Evolutionary conservation across 2,888 invertebrate species (phyloP).

Genomic region (Allygus modestus): DNA sequence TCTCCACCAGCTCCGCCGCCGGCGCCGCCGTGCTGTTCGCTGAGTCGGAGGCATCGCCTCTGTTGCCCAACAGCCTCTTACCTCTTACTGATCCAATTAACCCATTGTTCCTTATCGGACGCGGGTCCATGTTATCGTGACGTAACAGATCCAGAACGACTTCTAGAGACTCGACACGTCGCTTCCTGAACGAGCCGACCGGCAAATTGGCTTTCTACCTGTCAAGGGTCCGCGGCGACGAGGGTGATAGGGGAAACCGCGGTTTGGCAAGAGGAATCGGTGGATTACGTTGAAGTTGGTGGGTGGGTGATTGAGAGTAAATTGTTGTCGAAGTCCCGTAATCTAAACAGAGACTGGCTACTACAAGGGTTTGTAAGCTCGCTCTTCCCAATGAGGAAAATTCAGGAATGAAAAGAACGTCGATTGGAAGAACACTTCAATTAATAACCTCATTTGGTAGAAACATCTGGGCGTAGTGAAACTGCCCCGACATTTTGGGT

Average conservation of each 20-base stretch:
- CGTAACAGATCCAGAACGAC: constrained; percentile 26
- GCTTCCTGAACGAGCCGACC: constrained; percentile 19
- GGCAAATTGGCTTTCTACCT: constrained; percentile 1
- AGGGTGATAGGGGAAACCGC: too few relatives aligned
- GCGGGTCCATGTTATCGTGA: constrained; percentile 3
- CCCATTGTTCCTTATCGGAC: constrained; percentile 50
- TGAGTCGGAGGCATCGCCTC: background rate
- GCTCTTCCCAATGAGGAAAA: too few relatives aligned
- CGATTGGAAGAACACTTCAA: too few relatives aligned
- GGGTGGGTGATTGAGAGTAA: background rate
- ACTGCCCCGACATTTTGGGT: too few relatives aligned
- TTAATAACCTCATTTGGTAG: too few relatives aligned
- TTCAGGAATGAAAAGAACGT: too few relatives aligned
- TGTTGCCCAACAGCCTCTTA: constrained; percentile 29
- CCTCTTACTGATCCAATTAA: constrained; percentile 35
- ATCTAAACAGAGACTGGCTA: too few relatives aligned
- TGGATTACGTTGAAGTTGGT: background rate
- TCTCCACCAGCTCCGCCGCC: background rate
- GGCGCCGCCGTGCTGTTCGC: background rate
- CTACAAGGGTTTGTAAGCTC: too few relatives aligned
- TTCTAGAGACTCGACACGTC: background rate
- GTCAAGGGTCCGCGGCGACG: too few relatives aligned
- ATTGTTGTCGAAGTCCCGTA: too few relatives aligned
- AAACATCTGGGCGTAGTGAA: too few relatives aligned
- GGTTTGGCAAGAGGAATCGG: constrained; percentile 11